A percentile compares a stretch with the other conserved stretches of the same genome.
Evolutionary conservation across 2,888 invertebrate genomes (phyloP).

Genomic region (Amphimallon solstitiale): DNA sequence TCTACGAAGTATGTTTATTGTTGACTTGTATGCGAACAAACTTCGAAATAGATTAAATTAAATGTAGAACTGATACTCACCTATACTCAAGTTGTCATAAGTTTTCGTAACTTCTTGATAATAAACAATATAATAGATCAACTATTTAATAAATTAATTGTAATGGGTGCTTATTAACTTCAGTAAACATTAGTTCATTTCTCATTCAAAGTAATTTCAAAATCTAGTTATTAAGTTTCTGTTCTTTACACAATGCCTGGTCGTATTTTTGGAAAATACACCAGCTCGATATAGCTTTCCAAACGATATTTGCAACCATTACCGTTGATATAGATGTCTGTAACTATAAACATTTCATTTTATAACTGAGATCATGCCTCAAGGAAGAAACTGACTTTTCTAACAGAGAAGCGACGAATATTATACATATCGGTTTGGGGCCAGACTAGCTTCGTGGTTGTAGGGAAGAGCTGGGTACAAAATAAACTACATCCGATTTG

Average conservation of each 20-base stretch:
- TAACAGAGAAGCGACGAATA: background rate
- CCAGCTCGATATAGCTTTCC: constrained; percentile 1
- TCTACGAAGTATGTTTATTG: too few relatives aligned
- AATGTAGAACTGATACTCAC: too few relatives aligned
- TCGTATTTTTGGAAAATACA: constrained; percentile 15
- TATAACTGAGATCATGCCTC: constrained; percentile 17
- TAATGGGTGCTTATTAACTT: too few relatives aligned
- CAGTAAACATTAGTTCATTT: too few relatives aligned
- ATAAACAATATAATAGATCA: too few relatives aligned
- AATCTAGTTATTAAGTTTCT: background rate
- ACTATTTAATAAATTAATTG: too few relatives aligned
- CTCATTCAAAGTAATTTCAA: too few relatives aligned
- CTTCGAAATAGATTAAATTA: too few relatives aligned
- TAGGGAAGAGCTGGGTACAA: constrained; percentile 40
- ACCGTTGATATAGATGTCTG: constrained; percentile 18
- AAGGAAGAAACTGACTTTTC: background rate
- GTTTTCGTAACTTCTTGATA: too few relatives aligned
- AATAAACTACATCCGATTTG: constrained; percentile 30
- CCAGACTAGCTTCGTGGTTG: constrained; percentile 19
- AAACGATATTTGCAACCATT: constrained; percentile 22
- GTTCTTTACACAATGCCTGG: constrained; percentile 1
- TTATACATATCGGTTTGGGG: background rate
- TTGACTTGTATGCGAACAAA: too few relatives aligned
- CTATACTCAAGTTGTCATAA: too few relatives aligned
- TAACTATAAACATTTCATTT: constrained; percentile 29